phyloP scores from a whole-genome alignment of 2,113 vertebrate genomes.

The Typhlomys cinereus region DNA sequence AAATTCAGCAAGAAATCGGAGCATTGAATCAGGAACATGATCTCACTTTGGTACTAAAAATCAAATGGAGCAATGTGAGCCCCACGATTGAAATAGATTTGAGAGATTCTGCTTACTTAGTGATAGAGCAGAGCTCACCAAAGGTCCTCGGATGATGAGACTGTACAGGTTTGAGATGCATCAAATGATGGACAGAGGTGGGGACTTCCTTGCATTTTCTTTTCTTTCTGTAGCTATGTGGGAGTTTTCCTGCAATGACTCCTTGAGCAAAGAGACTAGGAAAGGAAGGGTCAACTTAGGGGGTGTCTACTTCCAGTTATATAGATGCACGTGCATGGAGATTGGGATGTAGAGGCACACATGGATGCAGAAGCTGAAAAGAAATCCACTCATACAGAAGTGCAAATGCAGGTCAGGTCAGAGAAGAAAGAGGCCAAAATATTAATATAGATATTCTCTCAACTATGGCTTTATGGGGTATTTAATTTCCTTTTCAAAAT shows the following conservation, averaged over 20 bases:
- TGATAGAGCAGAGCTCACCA: not conserved
- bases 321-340: not conserved
- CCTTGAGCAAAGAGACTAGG: not conserved
- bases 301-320: not conserved
- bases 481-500: constrained; percentile 41
- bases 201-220: not conserved
- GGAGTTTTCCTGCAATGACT: not conserved
- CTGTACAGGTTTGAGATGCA: not conserved
- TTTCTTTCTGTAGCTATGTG: not conserved
- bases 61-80: not conserved
- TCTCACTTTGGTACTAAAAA: not conserved
- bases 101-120: not conserved
- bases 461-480: not conserved
- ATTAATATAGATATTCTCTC: not conserved
- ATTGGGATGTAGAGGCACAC: not conserved
- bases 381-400: not conserved
- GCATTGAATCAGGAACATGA: not conserved
- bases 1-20: not conserved
- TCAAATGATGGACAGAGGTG: not conserved
- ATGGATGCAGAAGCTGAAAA: not conserved
- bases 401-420: not conserved
- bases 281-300: not conserved
- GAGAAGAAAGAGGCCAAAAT: not conserved
- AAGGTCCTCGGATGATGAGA: too few relatives aligned
- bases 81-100: not conserved